Percentiles rank a stretch among this genome's conserved stretches.
These are phyloP conservation scores for Oreochromis niloticus DNA, from an alignment of 2,113 vertebrate genomes.

Conservation along the genomic window DNA sequence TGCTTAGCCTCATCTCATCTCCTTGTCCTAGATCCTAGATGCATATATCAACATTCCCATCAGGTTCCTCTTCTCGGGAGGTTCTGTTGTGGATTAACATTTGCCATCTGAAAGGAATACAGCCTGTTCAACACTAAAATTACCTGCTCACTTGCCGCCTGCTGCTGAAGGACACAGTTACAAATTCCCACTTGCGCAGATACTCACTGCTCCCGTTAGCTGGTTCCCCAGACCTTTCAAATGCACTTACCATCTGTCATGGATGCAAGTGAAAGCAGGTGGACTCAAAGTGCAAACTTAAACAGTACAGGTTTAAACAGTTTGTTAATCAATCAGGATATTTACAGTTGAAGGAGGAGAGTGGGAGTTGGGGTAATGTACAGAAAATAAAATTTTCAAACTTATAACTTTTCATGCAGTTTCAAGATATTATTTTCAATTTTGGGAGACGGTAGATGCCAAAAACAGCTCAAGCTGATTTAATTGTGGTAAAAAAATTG, in stretches of 20 bases:
- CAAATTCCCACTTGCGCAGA: rapidly evolving
- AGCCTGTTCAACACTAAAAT: background rate
- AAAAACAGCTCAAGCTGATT: background rate
- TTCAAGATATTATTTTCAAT: background rate
- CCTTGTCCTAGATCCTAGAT: background rate
- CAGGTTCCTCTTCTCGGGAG: background rate
- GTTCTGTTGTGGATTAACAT: background rate
- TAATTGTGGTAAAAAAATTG: rapidly evolving
- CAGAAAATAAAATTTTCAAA: background rate
- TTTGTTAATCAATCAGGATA: background rate
- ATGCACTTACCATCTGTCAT: background rate
- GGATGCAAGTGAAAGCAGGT: background rate
- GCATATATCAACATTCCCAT: background rate
- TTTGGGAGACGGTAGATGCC: background rate
- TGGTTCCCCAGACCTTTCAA: background rate
- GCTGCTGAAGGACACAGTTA: background rate
- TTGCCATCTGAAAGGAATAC: background rate
- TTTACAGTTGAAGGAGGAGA: background rate
- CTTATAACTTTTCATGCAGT: rapidly evolving
- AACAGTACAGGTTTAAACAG: background rate
- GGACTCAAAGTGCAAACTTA: background rate
- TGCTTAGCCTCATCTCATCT: background rate
- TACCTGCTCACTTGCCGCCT: rapidly evolving
- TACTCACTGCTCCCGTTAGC: background rate
- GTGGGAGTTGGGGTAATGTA: background rate